phyloP scores from a whole-genome alignment of 2,888 invertebrate species.

The Dryobotodes eremita region DNA sequence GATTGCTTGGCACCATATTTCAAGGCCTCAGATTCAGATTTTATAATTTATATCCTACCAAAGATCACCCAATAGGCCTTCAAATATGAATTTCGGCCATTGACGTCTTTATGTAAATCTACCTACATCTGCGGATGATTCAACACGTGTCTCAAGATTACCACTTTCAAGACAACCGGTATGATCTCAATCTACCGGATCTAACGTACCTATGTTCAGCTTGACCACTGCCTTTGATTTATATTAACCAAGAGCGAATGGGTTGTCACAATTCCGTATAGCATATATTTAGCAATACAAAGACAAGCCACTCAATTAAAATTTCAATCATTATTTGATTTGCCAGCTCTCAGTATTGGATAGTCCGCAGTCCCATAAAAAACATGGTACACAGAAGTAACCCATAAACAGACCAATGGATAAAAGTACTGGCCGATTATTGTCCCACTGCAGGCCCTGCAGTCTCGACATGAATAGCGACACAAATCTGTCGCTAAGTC shows the following conservation, averaged over 20 bases:
- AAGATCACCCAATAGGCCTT: constrained; percentile 45
- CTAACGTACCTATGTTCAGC: background rate
- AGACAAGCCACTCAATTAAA: background rate
- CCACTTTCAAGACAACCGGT: constrained; percentile 49
- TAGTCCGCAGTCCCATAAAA: background rate
- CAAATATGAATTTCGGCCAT: constrained; percentile 44
- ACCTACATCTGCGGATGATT: constrained; percentile 5
- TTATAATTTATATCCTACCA: constrained; percentile 1
- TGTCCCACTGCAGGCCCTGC: too few relatives aligned
- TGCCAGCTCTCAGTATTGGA: too few relatives aligned
- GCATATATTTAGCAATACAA: background rate
- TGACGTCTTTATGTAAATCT: constrained; percentile 39
- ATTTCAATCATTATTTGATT: too few relatives aligned
- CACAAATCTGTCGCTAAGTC: too few relatives aligned
- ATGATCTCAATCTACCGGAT: background rate
- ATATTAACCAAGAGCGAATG: too few relatives aligned
- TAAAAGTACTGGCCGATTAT: too few relatives aligned
- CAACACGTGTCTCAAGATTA: constrained; percentile 24
- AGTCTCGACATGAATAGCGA: too few relatives aligned
- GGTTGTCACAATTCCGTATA: background rate
- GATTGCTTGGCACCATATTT: constrained; percentile 4
- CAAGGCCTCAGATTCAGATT: background rate
- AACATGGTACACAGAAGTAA: background rate
- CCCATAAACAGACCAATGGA: background rate
- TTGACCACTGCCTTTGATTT: background rate